phyloP scores from a whole-genome alignment of 2,113 vertebrate genomes.

The Nyctereutes procyonoides region DNA sequence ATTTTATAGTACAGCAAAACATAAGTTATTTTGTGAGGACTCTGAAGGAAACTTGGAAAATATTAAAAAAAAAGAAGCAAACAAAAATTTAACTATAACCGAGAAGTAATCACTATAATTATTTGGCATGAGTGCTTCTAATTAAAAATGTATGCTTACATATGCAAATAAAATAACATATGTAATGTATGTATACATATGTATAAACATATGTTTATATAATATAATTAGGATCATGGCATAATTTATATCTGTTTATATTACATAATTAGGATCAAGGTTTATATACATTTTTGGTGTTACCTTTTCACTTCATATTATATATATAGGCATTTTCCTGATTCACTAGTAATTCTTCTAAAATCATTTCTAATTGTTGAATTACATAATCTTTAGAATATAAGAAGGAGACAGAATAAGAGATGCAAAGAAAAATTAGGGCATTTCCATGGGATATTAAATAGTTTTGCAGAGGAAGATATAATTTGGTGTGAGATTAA shows the following conservation, averaged over 20 bases:
- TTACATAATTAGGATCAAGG: background rate
- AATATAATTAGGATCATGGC: background rate
- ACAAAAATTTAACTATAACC: background rate
- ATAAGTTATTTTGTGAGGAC: background rate
- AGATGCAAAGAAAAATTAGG: background rate
- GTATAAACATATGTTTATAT: background rate
- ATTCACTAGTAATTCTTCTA: background rate
- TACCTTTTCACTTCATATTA: background rate
- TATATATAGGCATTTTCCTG: background rate
- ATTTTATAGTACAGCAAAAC: background rate
- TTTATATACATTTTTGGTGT: background rate
- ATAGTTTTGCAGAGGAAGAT: background rate
- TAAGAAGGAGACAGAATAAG: background rate
- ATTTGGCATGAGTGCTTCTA: background rate
- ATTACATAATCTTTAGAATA: background rate
- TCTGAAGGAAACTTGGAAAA: background rate
- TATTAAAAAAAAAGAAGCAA: background rate
- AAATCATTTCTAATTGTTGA: background rate
- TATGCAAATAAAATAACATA: background rate
- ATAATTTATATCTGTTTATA: background rate
- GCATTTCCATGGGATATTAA: background rate
- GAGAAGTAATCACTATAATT: background rate
- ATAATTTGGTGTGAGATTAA: background rate
- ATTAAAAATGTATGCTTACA: background rate
- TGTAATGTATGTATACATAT: background rate